Conservation (phyloP, 30 jellyfish, hydroid and myxozoan species). For the Aurelia sp. region DNA sequence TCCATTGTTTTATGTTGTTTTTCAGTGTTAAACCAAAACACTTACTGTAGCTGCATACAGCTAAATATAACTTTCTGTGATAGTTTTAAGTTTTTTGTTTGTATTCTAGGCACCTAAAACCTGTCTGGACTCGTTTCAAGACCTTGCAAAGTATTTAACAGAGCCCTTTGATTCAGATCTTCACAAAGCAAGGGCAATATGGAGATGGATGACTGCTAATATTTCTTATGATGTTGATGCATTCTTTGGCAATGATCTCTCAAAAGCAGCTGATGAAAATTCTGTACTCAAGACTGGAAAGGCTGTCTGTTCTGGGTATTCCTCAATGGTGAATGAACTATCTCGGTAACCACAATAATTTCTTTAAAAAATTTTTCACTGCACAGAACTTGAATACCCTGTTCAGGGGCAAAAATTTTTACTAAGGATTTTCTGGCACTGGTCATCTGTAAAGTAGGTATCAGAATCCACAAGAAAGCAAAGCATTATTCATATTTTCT, state of each 20-base stretch:
- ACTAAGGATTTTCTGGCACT: too few relatives aligned
- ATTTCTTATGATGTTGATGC: conserved; percentile 71
- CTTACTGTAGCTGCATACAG: too few relatives aligned
- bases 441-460: too few relatives aligned
- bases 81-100: too few relatives aligned
- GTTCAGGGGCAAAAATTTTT: too few relatives aligned
- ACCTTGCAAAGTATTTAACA: conserved; percentile 43
- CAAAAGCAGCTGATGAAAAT: conserved; percentile 30
- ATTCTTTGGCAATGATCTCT: conserved; percentile 21
- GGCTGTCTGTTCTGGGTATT: conserved; percentile 83
- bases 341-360: conserved; percentile 34
- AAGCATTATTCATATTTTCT: too few relatives aligned
- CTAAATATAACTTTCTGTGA: too few relatives aligned
- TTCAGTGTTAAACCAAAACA: too few relatives aligned
- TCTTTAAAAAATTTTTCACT: neutral
- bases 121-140: conserved; percentile 33
- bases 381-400: too few relatives aligned
- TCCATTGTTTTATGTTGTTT: too few relatives aligned
- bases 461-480: too few relatives aligned
- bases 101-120: conserved; percentile 52
- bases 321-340: conserved; percentile 50
- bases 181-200: conserved; percentile 59
- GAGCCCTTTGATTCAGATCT: conserved; percentile 54
- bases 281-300: conserved; percentile 51
- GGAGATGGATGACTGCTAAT: conserved; percentile 89